These are phyloP conservation scores for Microvelia longipes DNA, from an alignment of 1,140 invertebrate genomes.

Conservation along the genomic window DNA sequence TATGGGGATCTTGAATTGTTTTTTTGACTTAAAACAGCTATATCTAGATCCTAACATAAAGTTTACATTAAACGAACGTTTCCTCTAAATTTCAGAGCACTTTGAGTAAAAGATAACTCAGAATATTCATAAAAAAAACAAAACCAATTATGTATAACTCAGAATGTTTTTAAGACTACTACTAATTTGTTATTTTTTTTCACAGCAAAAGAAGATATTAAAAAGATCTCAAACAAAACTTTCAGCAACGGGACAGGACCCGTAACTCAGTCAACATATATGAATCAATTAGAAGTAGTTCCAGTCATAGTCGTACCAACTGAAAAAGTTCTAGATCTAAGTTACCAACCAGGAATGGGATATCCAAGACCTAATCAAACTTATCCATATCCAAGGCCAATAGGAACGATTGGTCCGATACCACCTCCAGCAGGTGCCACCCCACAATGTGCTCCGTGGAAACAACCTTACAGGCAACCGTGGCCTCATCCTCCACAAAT, in stretches of 20 bases:
- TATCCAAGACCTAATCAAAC: background rate
- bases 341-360: background rate
- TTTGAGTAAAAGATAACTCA: too few relatives aligned
- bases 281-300: background rate
- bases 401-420: too few relatives aligned
- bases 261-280: background rate
- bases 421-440: background rate
- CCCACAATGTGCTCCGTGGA: background rate
- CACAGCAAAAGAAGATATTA: background rate
- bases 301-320: background rate
- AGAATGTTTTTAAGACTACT: too few relatives aligned
- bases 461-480: background rate
- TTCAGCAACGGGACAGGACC: background rate
- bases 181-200: background rate
- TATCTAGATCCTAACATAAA: too few relatives aligned
- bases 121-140: too few relatives aligned
- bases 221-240: background rate
- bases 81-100: too few relatives aligned
- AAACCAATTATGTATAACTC: too few relatives aligned
- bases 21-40: too few relatives aligned
- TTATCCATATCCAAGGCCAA: background rate
- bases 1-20: too few relatives aligned
- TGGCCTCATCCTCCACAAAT: background rate
- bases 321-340: background rate
- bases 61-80: too few relatives aligned